Evolutionary conservation across 2,113 vertebrate species (phyloP).

Genomic region (Podarcis muralis): DNA sequence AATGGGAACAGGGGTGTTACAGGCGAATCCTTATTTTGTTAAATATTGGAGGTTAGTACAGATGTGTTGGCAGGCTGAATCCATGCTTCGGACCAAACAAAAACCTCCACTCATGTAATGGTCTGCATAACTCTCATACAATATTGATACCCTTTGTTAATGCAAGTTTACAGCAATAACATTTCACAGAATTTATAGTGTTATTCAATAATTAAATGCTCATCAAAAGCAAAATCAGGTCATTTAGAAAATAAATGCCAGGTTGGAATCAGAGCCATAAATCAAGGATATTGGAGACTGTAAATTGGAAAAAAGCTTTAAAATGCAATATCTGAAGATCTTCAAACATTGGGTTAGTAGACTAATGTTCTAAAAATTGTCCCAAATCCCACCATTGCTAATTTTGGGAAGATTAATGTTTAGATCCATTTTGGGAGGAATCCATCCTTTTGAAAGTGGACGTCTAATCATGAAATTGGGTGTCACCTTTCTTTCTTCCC

Average conservation of each 20-base stretch:
- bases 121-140: constrained; percentile 21
- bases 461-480: too few species aligned
- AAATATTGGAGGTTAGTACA: background rate
- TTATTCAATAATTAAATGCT: constrained; percentile 79
- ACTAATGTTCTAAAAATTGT: constrained; percentile 13
- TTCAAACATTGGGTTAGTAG: constrained; percentile 35
- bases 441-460: too few species aligned
- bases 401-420: constrained; percentile 33
- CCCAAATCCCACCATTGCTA: background rate
- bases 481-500: background rate
- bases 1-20: background rate
- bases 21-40: background rate
- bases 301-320: constrained; percentile 55
- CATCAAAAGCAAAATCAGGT: constrained; percentile 70
- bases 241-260: constrained; percentile 65
- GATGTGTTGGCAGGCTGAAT: background rate
- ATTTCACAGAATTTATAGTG: constrained; percentile 65
- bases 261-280: constrained; percentile 49
- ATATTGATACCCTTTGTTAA: constrained; percentile 35
- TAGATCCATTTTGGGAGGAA: constrained; percentile 30
- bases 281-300: constrained; percentile 47
- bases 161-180: constrained; percentile 44
- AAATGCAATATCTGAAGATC: background rate
- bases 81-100: background rate
- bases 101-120: constrained; percentile 15